Base-by-base conservation (phyloP, 2,888 invertebrate genomes). In the Tridacna gigas region DNA sequence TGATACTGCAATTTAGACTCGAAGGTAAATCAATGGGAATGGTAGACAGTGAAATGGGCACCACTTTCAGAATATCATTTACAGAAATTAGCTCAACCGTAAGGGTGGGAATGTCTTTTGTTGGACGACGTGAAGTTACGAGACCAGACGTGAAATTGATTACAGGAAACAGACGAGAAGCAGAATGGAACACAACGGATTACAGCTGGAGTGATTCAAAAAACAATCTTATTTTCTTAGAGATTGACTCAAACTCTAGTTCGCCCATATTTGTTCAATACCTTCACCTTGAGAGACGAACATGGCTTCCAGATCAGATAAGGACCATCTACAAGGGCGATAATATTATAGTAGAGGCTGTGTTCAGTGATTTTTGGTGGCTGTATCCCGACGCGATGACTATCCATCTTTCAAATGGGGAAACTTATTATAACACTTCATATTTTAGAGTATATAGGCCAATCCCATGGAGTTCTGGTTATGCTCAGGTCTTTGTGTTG, bases 311-410 rank as follows among this genome's bases (percentile, higher is more conserved):
- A 12, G 90, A 91, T 20, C 77, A 80, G 69, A 82, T 85, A 9
- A 67, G 74, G 47, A 83, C 81, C 0, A 88, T 91, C 25, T 89
- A 89, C 74, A 81, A 81, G 26, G 88, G 85, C 56, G 89, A 90
- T 45, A 85, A 91, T 22, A 67, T 89, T 4, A 86, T 90, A 12
- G 86, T 91, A 47, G 90, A 91, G 51, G 90, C 84, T 0, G 85
- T 89, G 0, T 88, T 89, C 66, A 89, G 90, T 20, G 89, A 91
- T 77, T 90, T 91, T 74, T 91, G 90, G 89, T 91, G 91, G 91
- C 74, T 89, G 0, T 85, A 88, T 56, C 91, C 91, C 13, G 89
- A 91, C 60, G 84, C 89, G 0, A 91, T 91, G 91, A 79, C 81
- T 0, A 82, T 91, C 12, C 79, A 82, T 20, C 75, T 89, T 20